Evolutionary conservation across 2,113 vertebrate species (phyloP).

Genomic region (Saccopteryx leptura): DNA sequence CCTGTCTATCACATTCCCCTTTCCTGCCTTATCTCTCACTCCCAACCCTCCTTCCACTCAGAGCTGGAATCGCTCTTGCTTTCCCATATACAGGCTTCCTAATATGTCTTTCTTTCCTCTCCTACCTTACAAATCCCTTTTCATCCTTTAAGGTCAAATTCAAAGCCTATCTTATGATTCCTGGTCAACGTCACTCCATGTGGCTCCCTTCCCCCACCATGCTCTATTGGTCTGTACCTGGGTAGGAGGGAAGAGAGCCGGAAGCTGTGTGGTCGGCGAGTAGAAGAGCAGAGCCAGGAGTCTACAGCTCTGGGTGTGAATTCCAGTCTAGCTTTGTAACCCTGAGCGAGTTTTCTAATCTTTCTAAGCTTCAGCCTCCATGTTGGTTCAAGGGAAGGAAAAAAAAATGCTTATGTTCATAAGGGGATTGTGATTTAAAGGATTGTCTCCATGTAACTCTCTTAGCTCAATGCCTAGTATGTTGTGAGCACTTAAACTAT

Average conservation of each 20-base stretch:
- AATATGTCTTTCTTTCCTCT: neutral
- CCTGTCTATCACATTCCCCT: neutral
- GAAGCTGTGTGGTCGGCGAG: neutral
- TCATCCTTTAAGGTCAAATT: neutral
- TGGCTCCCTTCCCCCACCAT: rapidly evolving
- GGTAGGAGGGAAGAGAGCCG: no score
- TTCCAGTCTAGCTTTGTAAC: neutral
- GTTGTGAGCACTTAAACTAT: neutral
- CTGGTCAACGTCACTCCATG: rapidly evolving
- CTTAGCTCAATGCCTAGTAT: neutral
- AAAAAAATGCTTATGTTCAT: neutral
- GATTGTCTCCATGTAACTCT: neutral
- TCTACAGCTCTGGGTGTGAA: neutral
- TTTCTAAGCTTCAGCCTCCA: neutral
- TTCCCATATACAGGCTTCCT: neutral
- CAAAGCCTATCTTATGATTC: neutral
- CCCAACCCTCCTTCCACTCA: neutral
- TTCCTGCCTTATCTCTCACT: neutral
- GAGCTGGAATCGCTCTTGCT: neutral
- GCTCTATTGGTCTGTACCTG: neutral
- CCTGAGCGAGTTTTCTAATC: neutral
- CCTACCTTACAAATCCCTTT: neutral
- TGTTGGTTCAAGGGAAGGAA: neutral
- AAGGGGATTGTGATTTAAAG: neutral
- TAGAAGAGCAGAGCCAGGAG: rapidly evolving